phyloP scores from a whole-genome alignment of 2,888 invertebrate species.

The Caenorhabditis uteleia region DNA sequence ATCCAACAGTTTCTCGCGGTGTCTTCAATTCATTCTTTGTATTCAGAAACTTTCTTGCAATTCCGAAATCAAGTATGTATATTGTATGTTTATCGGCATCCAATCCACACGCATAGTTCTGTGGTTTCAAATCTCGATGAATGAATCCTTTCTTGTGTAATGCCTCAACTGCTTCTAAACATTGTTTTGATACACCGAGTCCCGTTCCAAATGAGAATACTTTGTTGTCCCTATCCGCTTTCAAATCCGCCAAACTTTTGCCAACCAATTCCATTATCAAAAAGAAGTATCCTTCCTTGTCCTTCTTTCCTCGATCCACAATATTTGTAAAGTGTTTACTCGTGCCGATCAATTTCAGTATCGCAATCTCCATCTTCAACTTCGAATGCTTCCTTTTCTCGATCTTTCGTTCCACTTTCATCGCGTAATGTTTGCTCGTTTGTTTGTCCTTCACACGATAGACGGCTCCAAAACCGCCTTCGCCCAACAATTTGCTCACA shows the following conservation, averaged over 20 bases:
- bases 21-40: slow-evolving; percentile 48
- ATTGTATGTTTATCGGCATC: slow-evolving; percentile 27
- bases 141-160: slow-evolving; percentile 63
- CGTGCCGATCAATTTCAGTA: slow-evolving; percentile 52
- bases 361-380: slow-evolving; percentile 64
- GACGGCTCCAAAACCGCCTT: slow-evolving; percentile 61
- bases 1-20: slow-evolving; percentile 40
- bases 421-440: slow-evolving; percentile 46
- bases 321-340: slow-evolving; percentile 58
- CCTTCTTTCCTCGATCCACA: slow-evolving; percentile 57
- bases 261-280: slow-evolving; percentile 62
- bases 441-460: slow-evolving; percentile 38
- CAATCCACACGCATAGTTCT: slow-evolving; percentile 58
- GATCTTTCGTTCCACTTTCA: slow-evolving; percentile 63
- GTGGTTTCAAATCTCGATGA: slow-evolving; percentile 62
- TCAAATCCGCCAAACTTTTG: slow-evolving; percentile 56
- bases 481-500: slow-evolving; percentile 51
- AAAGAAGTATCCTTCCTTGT: slow-evolving; percentile 50
- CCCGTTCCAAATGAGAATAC: slow-evolving; percentile 53
- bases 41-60: slow-evolving; percentile 56
- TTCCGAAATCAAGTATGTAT: slow-evolving; percentile 65
- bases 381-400: slow-evolving; percentile 54
- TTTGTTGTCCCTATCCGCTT: slow-evolving; percentile 37
- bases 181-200: slow-evolving; percentile 52
- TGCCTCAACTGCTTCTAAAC: slow-evolving; percentile 62